phyloP scores from a whole-genome alignment of 2,113 vertebrate genomes.

The Natator depressus region DNA sequence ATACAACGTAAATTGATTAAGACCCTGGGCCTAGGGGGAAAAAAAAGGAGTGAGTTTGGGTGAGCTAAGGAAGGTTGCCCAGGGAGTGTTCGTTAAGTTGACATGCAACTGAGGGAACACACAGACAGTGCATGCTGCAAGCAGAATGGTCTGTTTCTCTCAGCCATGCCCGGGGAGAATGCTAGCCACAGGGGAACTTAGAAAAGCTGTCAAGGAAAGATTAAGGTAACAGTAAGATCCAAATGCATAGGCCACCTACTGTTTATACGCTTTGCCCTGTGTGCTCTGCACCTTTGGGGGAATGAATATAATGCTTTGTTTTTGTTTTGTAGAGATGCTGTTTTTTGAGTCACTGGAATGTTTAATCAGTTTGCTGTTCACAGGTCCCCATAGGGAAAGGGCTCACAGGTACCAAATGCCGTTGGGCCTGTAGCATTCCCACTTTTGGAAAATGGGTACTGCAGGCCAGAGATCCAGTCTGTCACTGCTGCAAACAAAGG shows the following conservation, averaged over 20 bases:
- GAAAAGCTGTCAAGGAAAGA: not conserved
- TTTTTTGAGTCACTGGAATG: not conserved
- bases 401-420: not conserved
- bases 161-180: not conserved
- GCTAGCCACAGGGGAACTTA: not conserved
- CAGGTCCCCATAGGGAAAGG: not conserved
- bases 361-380: not conserved
- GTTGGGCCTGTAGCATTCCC: not conserved
- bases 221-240: not conserved
- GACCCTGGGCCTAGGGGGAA: not conserved
- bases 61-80: not conserved
- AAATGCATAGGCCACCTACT: not conserved
- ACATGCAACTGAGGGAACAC: not conserved
- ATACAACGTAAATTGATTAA: not conserved
- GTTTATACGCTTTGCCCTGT: not conserved
- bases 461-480: not conserved
- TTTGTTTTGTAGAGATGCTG: not conserved
- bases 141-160: not conserved
- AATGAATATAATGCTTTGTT: not conserved
- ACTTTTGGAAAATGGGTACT: not conserved
- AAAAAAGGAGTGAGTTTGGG: not conserved
- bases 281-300: not conserved
- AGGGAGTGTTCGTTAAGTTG: not conserved
- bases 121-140: not conserved
- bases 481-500: not conserved